phyloP scores from a whole-genome alignment of 2,888 invertebrate genomes.

The Opisthograptis luteolata region DNA sequence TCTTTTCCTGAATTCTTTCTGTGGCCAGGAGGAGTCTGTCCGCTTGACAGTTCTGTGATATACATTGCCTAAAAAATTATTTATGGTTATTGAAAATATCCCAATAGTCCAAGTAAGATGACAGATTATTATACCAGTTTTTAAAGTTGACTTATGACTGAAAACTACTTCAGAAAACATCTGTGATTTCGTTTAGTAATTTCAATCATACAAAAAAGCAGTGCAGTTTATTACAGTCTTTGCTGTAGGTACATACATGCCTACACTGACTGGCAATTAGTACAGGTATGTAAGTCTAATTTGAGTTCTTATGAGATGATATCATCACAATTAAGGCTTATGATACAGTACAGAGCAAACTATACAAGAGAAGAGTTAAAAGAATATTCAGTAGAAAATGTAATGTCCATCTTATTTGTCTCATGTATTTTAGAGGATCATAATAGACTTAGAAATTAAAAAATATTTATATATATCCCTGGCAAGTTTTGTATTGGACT shows the following conservation, averaged over 20 bases:
- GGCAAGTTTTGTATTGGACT: too few species aligned
- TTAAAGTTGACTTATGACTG: too few species aligned
- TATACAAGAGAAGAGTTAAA: too few species aligned
- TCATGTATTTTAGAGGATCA: too few species aligned
- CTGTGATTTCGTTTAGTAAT: not conserved
- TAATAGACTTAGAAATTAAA: too few species aligned
- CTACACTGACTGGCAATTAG: conserved; percentile 11
- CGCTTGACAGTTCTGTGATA: conserved; percentile 94
- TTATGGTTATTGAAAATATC: too few species aligned
- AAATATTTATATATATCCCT: too few species aligned
- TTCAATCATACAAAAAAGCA: not conserved
- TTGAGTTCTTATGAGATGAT: conserved; percentile 4
- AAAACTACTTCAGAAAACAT: not conserved
- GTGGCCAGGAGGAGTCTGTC: conserved; percentile 87
- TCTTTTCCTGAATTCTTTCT: conserved; percentile 85
- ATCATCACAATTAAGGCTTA: conserved; percentile 5
- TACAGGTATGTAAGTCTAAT: not conserved
- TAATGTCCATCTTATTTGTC: too few species aligned
- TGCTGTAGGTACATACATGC: conserved; percentile 1
- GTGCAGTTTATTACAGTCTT: not conserved
- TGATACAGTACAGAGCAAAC: not conserved
- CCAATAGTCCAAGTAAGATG: too few species aligned
- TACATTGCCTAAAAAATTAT: conserved; percentile 89
- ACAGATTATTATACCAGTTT: too few species aligned
- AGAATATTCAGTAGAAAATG: too few species aligned